Base-by-base conservation (phyloP, 2,113 vertebrate species). In the Cyprinodon tularosa region DNA sequence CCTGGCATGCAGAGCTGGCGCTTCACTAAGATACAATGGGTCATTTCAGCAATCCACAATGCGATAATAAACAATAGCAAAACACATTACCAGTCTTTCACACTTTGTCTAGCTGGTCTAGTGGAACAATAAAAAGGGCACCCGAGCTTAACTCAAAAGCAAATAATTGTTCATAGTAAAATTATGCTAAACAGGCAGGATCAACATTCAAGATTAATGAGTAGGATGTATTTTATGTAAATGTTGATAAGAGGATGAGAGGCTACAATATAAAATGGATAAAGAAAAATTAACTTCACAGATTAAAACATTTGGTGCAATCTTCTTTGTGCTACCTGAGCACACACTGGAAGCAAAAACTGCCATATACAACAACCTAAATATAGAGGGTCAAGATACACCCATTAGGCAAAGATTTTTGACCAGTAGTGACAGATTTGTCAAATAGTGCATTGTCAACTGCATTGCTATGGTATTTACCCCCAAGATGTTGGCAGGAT, bases 1-100 rank as follows among this genome's bases (percentile, higher is more conserved):
- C 77, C 67, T 63, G 61, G 72, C 81, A 68, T 84, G 29, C 2
- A 22, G 59, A 47, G 48, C 82, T 9, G 11, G 66, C 66, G 78
- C 71, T 61, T 86, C 44, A 47, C 72, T 68, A 59, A 44, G 47
- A 84, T 57, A 82, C 84, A 89, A 86, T 82, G 76, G 82, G 79
- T 87, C 77, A 82, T 85, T 91, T 87, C 76, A 88, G 71, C 76
- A 65, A 79, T 53, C 68, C 71, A 64, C 83, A 80, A 84, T 76
- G 77, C 83, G 76, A 40, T 76, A 76, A 83, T 84, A 76, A 82
- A 86, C 78, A 86, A 78, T 78, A 78, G 75, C 40, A 78, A 66
- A 64, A 78, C 63, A 76, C 69, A 88, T 68, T 74, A 62, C 74
- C 72, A 29, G 61, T 57, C 65, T 68, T 63, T 57, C 71, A 74